Conservation (phyloP, 1,140 invertebrate genomes). For the Drosophila leontia region DNA sequence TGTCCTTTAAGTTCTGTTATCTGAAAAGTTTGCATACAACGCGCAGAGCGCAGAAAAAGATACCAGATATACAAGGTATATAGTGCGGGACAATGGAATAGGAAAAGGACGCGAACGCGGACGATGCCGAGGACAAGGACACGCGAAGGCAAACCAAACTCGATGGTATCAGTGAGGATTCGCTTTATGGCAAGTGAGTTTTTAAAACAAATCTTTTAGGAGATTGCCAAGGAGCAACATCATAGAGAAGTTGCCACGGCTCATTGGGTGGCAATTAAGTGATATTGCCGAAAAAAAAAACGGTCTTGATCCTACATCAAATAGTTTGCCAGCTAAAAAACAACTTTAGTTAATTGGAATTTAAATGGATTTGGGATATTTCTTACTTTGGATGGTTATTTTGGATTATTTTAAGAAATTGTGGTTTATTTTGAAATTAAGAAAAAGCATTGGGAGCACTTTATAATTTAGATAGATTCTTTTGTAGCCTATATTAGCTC, state of each 20-base stretch:
- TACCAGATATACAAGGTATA: conserved; percentile 35
- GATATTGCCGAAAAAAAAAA: background rate
- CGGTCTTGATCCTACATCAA: background rate
- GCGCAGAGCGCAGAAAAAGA: conserved; percentile 16
- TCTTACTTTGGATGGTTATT: background rate
- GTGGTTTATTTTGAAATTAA: background rate
- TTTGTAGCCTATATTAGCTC: too few relatives aligned
- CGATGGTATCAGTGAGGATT: conserved; percentile 32
- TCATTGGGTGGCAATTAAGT: conserved; percentile 1
- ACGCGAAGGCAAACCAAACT: conserved; percentile 26
- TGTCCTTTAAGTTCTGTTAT: conserved; percentile 26
- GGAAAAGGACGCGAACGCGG: conserved; percentile 16
- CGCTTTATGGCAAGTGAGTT: conserved; percentile 41
- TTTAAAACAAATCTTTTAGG: conserved; percentile 36
- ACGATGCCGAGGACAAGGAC: conserved; percentile 17
- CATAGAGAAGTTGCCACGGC: conserved; percentile 2
- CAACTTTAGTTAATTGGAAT: conserved; percentile 1
- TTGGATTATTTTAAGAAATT: background rate
- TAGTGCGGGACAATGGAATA: conserved; percentile 48
- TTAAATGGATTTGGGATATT: background rate
- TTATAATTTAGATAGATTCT: background rate
- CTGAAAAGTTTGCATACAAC: conserved; percentile 44
- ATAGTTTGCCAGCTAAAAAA: background rate
- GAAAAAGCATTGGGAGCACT: background rate
- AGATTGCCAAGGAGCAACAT: conserved; percentile 18